These are phyloP conservation scores for Equus quagga DNA, from an alignment of 2,113 vertebrate species.

Conservation along the genomic window DNA sequence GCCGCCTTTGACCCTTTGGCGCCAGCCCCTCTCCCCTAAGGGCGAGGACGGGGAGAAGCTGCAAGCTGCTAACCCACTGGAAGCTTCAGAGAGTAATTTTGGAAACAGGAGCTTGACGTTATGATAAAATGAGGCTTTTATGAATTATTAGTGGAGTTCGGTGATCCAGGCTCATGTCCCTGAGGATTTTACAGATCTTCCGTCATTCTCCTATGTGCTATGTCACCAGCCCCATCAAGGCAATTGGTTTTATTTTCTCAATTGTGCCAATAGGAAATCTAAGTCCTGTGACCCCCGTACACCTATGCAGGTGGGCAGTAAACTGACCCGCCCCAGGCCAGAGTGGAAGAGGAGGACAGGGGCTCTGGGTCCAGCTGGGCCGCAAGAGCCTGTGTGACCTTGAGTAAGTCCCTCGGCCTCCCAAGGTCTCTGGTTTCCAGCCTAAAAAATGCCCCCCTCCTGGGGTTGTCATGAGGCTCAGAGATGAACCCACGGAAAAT, in stretches of 20 bases:
- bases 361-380: background rate
- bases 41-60: background rate
- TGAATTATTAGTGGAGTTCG: background rate
- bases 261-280: background rate
- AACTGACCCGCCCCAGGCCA: fast-evolving
- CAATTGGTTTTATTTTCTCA: background rate
- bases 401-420: too few species aligned
- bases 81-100: background rate
- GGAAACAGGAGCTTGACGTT: background rate
- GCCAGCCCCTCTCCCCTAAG: too few species aligned
- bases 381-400: background rate
- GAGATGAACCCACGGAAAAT: background rate
- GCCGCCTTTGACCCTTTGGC: too few species aligned
- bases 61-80: background rate
- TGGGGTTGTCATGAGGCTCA: background rate
- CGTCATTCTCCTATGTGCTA: background rate
- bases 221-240: background rate
- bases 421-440: background rate
- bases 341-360: fast-evolving
- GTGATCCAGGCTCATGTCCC: background rate
- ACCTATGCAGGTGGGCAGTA: background rate
- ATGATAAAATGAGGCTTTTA: background rate
- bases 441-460: background rate
- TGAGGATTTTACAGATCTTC: background rate
- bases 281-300: background rate